Conservation (phyloP, 1,140 invertebrate species). For the Bombus vancouverensis region DNA sequence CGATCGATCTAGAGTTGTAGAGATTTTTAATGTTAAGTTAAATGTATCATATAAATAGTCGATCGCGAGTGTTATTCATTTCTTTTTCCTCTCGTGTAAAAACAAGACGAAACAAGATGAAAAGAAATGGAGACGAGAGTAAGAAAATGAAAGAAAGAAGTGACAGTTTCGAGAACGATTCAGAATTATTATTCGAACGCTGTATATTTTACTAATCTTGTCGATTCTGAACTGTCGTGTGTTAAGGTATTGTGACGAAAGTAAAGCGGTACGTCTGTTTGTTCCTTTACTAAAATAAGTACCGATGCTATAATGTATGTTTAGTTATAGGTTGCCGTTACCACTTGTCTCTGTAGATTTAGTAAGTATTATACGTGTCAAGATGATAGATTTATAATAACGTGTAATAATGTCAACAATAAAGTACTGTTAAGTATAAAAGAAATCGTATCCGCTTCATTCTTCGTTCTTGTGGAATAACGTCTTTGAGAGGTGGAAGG, state of each 20-base stretch:
- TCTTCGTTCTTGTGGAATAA: not conserved
- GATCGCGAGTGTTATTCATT: not conserved
- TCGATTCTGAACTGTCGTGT: slow-evolving; percentile 37
- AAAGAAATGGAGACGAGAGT: not conserved
- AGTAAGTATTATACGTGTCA: slow-evolving; percentile 74
- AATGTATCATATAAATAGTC: not conserved
- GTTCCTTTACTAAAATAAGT: slow-evolving; percentile 63
- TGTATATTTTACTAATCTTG: slow-evolving; percentile 57
- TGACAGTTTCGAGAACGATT: not conserved
- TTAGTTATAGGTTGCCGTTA: slow-evolving; percentile 68
- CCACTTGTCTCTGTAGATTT: slow-evolving; percentile 66
- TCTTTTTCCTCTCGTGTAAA: no score
- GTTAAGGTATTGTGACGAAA: slow-evolving; percentile 52
- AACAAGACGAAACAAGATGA: not conserved
- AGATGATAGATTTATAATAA: slow-evolving; percentile 79
- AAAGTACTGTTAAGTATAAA: slow-evolving; percentile 75
- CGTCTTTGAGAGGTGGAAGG: not conserved
- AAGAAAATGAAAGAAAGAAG: not conserved
- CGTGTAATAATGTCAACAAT: slow-evolving; percentile 71
- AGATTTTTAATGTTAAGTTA: not conserved
- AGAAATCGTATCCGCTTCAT: not conserved
- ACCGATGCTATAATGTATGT: slow-evolving; percentile 63
- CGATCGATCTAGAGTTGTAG: slow-evolving; percentile 6
- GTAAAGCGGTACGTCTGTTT: slow-evolving; percentile 56
- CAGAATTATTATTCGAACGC: slow-evolving; percentile 27